Conservation (phyloP, 2,797 vertebrate genomes). For the Pipistrellus kuhlii region DNA sequence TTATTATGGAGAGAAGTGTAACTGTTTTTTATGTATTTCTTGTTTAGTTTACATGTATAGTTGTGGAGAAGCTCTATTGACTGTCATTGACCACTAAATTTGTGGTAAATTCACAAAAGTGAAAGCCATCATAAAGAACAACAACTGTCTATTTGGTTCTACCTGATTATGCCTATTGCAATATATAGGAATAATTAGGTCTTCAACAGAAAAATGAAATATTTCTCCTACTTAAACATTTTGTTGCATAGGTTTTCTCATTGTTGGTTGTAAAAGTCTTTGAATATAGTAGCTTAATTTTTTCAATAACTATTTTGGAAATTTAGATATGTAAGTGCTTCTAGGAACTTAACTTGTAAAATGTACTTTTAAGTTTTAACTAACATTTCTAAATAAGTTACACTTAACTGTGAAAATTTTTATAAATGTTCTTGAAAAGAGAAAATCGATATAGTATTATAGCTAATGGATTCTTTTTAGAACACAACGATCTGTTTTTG, state of each 20-base stretch:
- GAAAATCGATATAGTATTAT: conserved; percentile 7
- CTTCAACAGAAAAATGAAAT: conserved; percentile 20
- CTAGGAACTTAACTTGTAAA: conserved; percentile 58
- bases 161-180: background rate
- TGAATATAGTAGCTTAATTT: conserved; percentile 55
- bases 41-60: conserved; percentile 11
- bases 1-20: conserved; percentile 3
- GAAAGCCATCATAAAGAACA: conserved; percentile 25
- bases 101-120: conserved; percentile 53
- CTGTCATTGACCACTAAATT: background rate
- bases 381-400: conserved; percentile 29
- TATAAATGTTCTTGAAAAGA: conserved; percentile 17
- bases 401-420: conserved; percentile 46
- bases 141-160: conserved; percentile 33
- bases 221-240: conserved; percentile 45
- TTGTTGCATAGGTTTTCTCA: conserved; percentile 34
- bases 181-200: conserved; percentile 34
- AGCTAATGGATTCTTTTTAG: background rate
- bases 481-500: conserved; percentile 41
- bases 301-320: conserved; percentile 18
- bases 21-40: background rate
- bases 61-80: background rate
- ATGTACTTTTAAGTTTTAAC: conserved; percentile 31
- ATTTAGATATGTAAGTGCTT: conserved; percentile 25
- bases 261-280: conserved; percentile 13